Conservation (phyloP, 2,888 invertebrate species). For the Oscheius sp. region DNA sequence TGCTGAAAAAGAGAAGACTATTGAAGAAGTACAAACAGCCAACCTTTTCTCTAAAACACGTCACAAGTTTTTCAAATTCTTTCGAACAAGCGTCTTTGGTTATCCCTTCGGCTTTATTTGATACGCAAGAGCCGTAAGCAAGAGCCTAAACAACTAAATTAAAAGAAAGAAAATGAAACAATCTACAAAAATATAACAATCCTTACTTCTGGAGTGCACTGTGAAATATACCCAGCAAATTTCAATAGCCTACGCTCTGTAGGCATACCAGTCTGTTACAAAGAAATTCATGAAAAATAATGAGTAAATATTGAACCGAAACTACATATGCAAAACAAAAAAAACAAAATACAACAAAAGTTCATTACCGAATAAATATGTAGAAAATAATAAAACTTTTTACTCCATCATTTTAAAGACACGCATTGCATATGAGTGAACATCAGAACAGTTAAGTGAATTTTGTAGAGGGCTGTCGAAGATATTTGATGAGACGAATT, state of each 20-base stretch:
- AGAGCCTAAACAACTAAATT: slow-evolving; percentile 73
- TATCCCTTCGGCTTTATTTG: slow-evolving; percentile 79
- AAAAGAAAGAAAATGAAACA: background rate
- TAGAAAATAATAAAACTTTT: no score
- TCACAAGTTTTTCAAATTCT: slow-evolving; percentile 82
- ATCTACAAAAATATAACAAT: background rate
- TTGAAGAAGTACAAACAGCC: slow-evolving; percentile 31
- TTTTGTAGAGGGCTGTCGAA: slow-evolving; percentile 52
- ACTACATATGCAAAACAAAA: background rate
- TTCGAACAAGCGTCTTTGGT: slow-evolving; percentile 80
- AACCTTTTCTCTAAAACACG: slow-evolving; percentile 79
- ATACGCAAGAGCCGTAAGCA: slow-evolving; percentile 83
- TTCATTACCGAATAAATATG: no score
- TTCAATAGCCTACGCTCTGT: slow-evolving; percentile 55
- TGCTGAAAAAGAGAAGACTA: slow-evolving; percentile 37
- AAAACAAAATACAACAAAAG: background rate
- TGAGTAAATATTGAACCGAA: no score
- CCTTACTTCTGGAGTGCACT: slow-evolving; percentile 60
- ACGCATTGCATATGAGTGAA: slow-evolving; percentile 50
- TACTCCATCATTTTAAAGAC: slow-evolving; percentile 52
- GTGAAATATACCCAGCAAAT: slow-evolving; percentile 54
- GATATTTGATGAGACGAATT: slow-evolving; percentile 39
- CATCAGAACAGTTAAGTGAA: slow-evolving; percentile 49
- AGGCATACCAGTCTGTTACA: no score
- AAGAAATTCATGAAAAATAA: no score